phyloP scores from a whole-genome alignment of 2,797 vertebrate species.

The Diglossa cyanea region DNA sequence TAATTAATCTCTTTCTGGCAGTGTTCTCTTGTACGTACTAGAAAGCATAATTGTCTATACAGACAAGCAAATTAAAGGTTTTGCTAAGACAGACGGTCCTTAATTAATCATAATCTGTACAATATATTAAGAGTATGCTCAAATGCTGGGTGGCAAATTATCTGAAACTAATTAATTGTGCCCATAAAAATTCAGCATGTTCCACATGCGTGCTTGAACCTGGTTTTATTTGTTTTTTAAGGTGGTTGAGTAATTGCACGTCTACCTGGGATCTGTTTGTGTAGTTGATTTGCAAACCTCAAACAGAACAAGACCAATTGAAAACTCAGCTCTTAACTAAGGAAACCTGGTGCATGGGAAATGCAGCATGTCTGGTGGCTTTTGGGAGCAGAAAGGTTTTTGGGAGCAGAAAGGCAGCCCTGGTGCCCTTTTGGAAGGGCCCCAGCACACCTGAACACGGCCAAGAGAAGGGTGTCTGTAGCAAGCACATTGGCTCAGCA shows the following conservation, averaged over 20 bases:
- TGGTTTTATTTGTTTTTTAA: slow-evolving; percentile 10
- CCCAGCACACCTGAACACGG: not conserved
- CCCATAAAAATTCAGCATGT: not conserved
- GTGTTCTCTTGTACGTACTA: not conserved
- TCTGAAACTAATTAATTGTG: slow-evolving; percentile 33
- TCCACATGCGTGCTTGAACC: not conserved
- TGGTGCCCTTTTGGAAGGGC: not conserved
- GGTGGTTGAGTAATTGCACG: not conserved
- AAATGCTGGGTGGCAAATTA: slow-evolving; percentile 1
- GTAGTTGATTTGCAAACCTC: not conserved
- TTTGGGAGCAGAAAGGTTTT: not conserved
- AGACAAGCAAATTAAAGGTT: slow-evolving; percentile 50
- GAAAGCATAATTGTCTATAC: slow-evolving; percentile 3
- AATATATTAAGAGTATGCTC: not conserved
- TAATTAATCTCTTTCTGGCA: slow-evolving; percentile 25
- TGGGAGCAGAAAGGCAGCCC: not conserved
- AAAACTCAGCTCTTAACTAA: not conserved
- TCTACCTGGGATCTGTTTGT: not conserved
- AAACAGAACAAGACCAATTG: not conserved
- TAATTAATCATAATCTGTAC: slow-evolving; percentile 25
- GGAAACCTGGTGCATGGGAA: not conserved
- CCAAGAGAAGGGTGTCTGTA: not conserved
- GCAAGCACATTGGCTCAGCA: not conserved
- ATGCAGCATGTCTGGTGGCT: not conserved
- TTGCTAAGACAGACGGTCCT: not conserved